phyloP scores from a whole-genome alignment of 2,113 vertebrate species.

The Myanophis thanlyinensis region DNA sequence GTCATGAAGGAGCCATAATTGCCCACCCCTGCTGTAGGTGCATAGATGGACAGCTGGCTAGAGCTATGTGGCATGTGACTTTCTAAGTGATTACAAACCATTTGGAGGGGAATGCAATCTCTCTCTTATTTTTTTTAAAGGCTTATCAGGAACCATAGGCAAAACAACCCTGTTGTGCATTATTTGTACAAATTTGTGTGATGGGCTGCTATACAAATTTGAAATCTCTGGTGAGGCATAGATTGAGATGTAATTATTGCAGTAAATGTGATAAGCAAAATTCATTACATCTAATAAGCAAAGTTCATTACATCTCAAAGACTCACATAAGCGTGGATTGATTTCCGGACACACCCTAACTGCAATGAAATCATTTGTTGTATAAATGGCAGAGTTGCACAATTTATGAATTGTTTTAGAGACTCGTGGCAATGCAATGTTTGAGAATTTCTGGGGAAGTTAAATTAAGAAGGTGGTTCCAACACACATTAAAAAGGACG shows the following conservation, averaged over 20 bases:
- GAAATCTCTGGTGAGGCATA: neutral
- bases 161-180: neutral
- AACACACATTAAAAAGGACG: neutral
- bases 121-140: neutral
- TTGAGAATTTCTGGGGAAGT: neutral
- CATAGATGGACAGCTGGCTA: neutral
- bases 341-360: neutral
- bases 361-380: neutral
- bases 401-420: neutral
- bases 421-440: neutral
- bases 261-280: neutral
- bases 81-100: neutral
- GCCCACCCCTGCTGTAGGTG: too few relatives aligned
- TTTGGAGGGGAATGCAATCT: neutral
- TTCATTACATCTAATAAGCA: too few relatives aligned
- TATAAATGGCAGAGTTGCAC: neutral
- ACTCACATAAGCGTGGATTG: neutral
- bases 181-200: neutral
- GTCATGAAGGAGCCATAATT: too few relatives aligned
- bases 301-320: neutral
- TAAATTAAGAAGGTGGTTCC: neutral
- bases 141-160: neutral
- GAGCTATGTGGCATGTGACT: neutral
- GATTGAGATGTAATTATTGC: neutral
- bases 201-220: neutral